Evolutionary conservation across 1,140 invertebrate species (phyloP).

Genomic region (Panonychus citri): DNA sequence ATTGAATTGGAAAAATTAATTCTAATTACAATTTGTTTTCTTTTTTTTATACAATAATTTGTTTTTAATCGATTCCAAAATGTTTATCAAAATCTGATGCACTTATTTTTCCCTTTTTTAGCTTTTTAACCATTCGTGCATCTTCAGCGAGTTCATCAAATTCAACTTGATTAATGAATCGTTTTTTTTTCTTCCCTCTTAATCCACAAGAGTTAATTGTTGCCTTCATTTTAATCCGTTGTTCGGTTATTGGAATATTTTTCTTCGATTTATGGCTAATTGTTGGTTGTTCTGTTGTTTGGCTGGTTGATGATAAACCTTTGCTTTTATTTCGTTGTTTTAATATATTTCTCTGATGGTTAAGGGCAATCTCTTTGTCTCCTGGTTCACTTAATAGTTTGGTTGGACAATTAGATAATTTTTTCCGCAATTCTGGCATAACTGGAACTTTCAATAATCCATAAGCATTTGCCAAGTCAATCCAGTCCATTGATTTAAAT

Average conservation of each 20-base stretch:
- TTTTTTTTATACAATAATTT: too few relatives aligned
- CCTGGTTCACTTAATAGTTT: conserved; percentile 44
- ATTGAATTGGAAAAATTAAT: too few relatives aligned
- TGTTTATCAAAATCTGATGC: conserved; percentile 9
- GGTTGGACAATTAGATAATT: conserved; percentile 38
- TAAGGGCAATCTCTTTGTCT: conserved; percentile 30
- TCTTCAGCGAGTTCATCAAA: conserved; percentile 35
- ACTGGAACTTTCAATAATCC: conserved; percentile 67
- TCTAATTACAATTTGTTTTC: too few relatives aligned
- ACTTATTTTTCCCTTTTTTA: conserved; percentile 53
- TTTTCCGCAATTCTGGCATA: conserved; percentile 76
- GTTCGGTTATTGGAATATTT: conserved; percentile 42
- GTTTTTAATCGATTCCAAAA: conserved; percentile 7
- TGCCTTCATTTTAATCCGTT: conserved; percentile 30
- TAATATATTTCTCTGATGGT: conserved; percentile 35
- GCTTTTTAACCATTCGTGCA: conserved; percentile 56
- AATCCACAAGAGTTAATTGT: neutral
- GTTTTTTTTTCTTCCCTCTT: conserved; percentile 4
- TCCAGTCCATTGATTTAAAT: conserved; percentile 51
- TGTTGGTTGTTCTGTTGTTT: neutral
- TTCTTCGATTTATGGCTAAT: conserved; percentile 41
- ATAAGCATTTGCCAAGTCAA: conserved; percentile 58
- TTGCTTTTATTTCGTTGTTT: conserved; percentile 15
- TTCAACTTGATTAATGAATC: neutral
- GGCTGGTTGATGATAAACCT: neutral